These are phyloP conservation scores for Telmatochromis brachygnathus DNA, from an alignment of 2,113 vertebrate species.

Conservation along the genomic window DNA sequence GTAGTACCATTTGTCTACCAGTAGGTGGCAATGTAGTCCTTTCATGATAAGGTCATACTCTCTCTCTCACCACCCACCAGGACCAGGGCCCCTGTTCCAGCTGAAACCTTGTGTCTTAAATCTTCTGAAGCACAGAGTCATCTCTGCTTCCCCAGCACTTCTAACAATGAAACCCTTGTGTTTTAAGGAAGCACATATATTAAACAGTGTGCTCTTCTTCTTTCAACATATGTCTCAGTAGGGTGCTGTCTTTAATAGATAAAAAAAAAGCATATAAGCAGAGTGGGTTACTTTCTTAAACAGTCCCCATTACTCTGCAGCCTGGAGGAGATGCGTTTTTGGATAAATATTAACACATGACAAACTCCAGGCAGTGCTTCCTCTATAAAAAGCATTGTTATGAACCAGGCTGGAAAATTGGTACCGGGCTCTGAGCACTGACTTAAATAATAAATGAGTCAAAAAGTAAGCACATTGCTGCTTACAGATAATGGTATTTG, in stretches of 20 bases:
- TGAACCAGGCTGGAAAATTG: not conserved
- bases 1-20: not conserved
- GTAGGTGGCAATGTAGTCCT: conserved; percentile 21
- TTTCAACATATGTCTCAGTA: conserved; percentile 2
- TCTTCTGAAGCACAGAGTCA: not conserved
- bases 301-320: conserved; percentile 1
- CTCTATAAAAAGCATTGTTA: conserved; percentile 8
- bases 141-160: not conserved
- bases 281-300: conserved; percentile 23
- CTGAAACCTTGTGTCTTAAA: not conserved
- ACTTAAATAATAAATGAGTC: not conserved
- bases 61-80: not conserved
- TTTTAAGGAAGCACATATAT: not conserved
- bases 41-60: not conserved
- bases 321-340: not conserved
- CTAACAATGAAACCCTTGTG: not conserved
- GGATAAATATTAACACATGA: conserved; percentile 56
- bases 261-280: not conserved
- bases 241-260: not conserved
- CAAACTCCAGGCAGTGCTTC: conserved; percentile 10
- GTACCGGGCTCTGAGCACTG: not conserved
- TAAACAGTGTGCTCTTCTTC: not conserved
- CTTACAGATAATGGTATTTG: not conserved
- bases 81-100: not conserved
- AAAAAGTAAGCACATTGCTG: not conserved